Evolutionary conservation across 2,113 vertebrate species (phyloP).

Genomic region (Chaetodon auriga): DNA sequence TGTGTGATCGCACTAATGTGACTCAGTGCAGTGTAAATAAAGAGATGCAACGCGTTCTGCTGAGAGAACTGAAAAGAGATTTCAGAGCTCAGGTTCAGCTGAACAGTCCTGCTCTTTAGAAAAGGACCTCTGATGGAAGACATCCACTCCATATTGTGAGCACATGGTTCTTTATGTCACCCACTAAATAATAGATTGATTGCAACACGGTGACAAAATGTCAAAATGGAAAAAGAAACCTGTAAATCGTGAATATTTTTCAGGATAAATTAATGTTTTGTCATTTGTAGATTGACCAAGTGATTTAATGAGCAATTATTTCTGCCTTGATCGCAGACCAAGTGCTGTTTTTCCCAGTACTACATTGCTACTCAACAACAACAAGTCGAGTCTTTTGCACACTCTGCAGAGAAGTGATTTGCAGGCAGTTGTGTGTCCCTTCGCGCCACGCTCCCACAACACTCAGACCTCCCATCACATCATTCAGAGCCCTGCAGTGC

Average conservation of each 20-base stretch:
- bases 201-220: no score
- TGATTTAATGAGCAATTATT: not conserved
- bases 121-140: not conserved
- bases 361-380: not conserved
- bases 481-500: conserved; percentile 56
- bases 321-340: not conserved
- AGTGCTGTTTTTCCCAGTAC: not conserved
- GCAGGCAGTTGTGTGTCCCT: conserved; percentile 9
- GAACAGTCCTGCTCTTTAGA: conserved; percentile 25
- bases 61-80: conserved; percentile 23
- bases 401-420: not conserved
- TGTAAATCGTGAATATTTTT: not conserved
- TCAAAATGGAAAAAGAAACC: not conserved
- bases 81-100: conserved; percentile 10
- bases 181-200: not conserved
- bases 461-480: conserved; percentile 5
- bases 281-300: not conserved
- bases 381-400: not conserved
- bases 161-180: not conserved
- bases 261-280: not conserved
- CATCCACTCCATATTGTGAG: not conserved
- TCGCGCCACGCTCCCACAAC: not conserved
- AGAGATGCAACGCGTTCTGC: conserved; percentile 49
- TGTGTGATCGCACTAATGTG: conserved; percentile 23
- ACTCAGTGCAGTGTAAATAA: conserved; percentile 49